Evolutionary conservation across 1,140 invertebrate species (phyloP).

Genomic region (Globodera ellingtonae): DNA sequence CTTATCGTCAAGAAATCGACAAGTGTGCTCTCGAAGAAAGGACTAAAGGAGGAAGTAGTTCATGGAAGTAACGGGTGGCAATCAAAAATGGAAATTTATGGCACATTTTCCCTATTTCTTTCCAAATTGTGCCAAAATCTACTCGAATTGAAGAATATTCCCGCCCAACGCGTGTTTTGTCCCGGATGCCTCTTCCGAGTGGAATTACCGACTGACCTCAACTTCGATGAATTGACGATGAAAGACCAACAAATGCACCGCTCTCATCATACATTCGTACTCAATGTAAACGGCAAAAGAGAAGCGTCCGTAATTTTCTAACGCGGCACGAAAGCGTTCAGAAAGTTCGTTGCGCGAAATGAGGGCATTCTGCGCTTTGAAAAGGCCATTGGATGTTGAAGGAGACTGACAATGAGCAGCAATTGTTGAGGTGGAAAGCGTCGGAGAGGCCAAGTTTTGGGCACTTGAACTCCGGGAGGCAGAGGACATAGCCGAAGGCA

Average conservation of each 20-base stretch:
- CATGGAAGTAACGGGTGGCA: no score
- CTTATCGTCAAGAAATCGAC: slow-evolving; percentile 61
- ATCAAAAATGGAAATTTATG: no score
- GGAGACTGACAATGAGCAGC: not conserved
- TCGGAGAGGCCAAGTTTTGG: slow-evolving; percentile 12
- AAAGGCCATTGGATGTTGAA: slow-evolving; percentile 7
- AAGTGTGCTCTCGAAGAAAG: slow-evolving; percentile 62
- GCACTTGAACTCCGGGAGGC: slow-evolving; percentile 14
- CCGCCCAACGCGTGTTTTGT: no score
- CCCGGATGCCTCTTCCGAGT: no score
- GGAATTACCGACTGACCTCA: slow-evolving; percentile 41
- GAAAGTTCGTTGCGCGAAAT: slow-evolving; percentile 47
- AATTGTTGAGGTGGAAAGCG: not conserved
- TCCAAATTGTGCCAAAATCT: no score
- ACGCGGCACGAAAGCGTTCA: slow-evolving; percentile 48
- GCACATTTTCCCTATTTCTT: no score
- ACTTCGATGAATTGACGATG: slow-evolving; percentile 54
- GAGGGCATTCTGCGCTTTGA: slow-evolving; percentile 4
- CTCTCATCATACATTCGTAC: slow-evolving; percentile 61
- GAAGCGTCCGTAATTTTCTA: slow-evolving; percentile 59
- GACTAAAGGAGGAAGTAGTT: slow-evolving; percentile 34
- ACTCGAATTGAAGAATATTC: no score
- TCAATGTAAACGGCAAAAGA: slow-evolving; percentile 58
- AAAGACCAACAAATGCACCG: slow-evolving; percentile 42
- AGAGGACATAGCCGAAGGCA: slow-evolving; percentile 12